Evolutionary conservation across 2,113 vertebrate genomes (phyloP), one percentile per base, ranked within the genome.

Genomic region (Oceanodroma tethys): DNA sequence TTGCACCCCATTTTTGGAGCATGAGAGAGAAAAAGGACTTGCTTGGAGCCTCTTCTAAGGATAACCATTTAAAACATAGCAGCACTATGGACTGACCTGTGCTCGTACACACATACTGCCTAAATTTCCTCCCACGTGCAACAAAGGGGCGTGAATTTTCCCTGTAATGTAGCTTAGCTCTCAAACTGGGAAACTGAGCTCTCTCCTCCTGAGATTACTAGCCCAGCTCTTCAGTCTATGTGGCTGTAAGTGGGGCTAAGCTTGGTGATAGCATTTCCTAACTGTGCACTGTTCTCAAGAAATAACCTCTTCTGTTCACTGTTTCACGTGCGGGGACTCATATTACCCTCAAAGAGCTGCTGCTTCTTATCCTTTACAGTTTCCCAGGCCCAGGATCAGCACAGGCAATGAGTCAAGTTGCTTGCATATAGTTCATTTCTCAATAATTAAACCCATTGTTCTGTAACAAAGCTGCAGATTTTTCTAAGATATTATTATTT

Each of bases 371-470:
- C 86, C 90, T 66, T 76, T 58, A 81, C 26, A 70, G 11, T 34
- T 60, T 53, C 58, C 62, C 50, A 73, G 55, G n/a, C 36, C 38
- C 40, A 22, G n/a, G 58, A 87, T 75, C 74, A 81, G 81, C n/a
- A 22, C 19, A 66, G 71, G 81, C 68, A 76, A 58, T 55, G 81
- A 89, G 63, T 89, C 85, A 88, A 95, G 50, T 66, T 95, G 80
- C 90, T 89, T 89, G 90, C 90, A 89, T 89, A 89, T 76, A 85
- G 70, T 81, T 85, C 58, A 48, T 86, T 92, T 86, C 75, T 85
- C 90, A 89, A 66, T 71, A 95, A 95, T 95, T 92, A 95, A 95
- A 71, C 18, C 81, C 68, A 92, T 92, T 92, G 90, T 92, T 92
- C 90, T 89, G 90, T 71, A 92, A 95, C 90, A 95, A 86, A 76